phyloP scores from a whole-genome alignment of 2,797 vertebrate species.

The Sparus aurata region DNA sequence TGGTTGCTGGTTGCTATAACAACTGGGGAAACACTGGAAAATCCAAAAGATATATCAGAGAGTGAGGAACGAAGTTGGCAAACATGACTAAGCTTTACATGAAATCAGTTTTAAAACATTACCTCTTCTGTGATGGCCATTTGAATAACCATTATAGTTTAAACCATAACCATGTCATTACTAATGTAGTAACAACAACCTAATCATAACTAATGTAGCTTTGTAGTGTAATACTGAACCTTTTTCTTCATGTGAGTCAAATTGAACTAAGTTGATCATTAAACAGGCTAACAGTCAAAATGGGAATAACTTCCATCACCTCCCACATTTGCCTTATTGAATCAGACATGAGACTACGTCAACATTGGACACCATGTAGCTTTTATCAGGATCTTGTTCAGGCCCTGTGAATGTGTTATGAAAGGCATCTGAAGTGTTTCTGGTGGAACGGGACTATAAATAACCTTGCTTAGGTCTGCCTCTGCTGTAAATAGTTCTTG shows the following conservation, averaged over 20 bases:
- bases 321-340: constrained; percentile 39
- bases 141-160: neutral
- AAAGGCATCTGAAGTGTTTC: constrained; percentile 66
- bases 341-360: constrained; percentile 20
- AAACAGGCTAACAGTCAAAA: constrained; percentile 19
- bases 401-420: constrained; percentile 74
- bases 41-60: too few species aligned
- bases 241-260: neutral
- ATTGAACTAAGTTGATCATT: constrained; percentile 9
- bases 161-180: constrained; percentile 7
- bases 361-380: constrained; percentile 36
- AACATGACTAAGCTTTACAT: too few species aligned
- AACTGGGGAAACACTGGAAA: too few species aligned
- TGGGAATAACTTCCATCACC: constrained; percentile 19
- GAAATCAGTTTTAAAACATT: too few species aligned
- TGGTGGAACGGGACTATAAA: constrained; percentile 72
- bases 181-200: constrained; percentile 8
- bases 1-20: too few species aligned
- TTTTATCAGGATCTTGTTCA: constrained; percentile 66
- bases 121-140: neutral
- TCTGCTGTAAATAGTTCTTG: constrained; percentile 81
- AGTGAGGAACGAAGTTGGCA: too few species aligned
- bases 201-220: constrained; percentile 22
- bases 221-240: constrained; percentile 12
- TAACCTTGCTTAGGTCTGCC: constrained; percentile 74